Evolutionary conservation across 2,888 invertebrate genomes (phyloP).

Genomic region (Tineola bisselliella): DNA sequence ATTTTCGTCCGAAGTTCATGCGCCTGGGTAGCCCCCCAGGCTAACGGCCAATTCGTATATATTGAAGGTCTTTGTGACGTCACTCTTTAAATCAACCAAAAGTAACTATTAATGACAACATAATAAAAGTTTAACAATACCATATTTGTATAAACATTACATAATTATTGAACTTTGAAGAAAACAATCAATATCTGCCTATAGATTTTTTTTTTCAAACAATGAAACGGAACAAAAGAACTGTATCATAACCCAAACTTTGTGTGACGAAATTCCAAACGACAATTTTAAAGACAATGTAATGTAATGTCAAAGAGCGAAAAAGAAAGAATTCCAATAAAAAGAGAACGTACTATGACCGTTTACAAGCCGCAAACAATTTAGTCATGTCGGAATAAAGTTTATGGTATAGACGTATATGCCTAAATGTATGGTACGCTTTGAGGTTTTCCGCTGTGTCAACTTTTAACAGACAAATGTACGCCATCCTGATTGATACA

Average conservation of each 20-base stretch:
- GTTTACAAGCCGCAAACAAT: background rate
- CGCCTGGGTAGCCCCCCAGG: too few species aligned
- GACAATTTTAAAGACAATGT: constrained; percentile 3
- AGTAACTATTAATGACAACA: too few species aligned
- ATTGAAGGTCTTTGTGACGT: too few species aligned
- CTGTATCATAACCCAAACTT: background rate
- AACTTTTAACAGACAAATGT: too few species aligned
- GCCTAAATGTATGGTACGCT: too few species aligned
- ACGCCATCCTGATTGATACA: too few species aligned
- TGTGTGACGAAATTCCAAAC: constrained; percentile 4
- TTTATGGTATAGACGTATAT: too few species aligned
- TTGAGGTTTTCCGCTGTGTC: too few species aligned
- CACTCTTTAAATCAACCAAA: too few species aligned
- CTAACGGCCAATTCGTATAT: too few species aligned
- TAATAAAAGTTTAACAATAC: background rate
- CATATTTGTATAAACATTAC: background rate
- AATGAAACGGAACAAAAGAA: background rate
- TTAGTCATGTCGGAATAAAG: too few species aligned
- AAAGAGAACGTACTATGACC: background rate
- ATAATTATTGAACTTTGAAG: background rate
- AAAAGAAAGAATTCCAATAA: constrained; percentile 4
- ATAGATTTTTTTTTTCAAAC: background rate
- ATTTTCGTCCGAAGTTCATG: too few species aligned
- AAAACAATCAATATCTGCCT: background rate
- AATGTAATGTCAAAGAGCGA: constrained; percentile 2